These are phyloP conservation scores for Spodoptera exigua DNA, from an alignment of 2,888 invertebrate genomes.

Conservation along the genomic window DNA sequence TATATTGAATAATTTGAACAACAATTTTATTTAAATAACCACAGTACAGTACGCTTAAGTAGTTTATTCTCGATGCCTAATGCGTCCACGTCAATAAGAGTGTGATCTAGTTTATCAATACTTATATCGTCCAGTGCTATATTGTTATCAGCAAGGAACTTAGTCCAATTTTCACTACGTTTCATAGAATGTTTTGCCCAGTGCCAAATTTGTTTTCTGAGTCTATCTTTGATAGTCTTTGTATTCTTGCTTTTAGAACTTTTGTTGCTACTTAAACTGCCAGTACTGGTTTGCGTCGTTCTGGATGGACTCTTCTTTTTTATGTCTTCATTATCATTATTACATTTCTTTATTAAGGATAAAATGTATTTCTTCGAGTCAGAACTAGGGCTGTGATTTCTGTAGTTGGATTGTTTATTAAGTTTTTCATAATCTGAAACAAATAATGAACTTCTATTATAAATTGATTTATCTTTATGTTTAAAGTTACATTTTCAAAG, in stretches of 20 bases:
- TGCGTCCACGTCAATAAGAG: slow-evolving; percentile 63
- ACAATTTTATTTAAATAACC: slow-evolving; percentile 63
- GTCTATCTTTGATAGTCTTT: slow-evolving; percentile 53
- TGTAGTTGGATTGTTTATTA: slow-evolving; percentile 3
- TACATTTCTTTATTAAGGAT: slow-evolving; percentile 43
- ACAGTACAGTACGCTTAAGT: slow-evolving; percentile 59
- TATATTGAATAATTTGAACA: neutral
- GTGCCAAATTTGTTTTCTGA: slow-evolving; percentile 63
- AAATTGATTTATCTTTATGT: no score
- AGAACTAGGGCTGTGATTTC: slow-evolving; percentile 40
- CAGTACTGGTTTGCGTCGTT: slow-evolving; percentile 40
- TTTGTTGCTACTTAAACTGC: slow-evolving; percentile 5
- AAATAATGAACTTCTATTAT: slow-evolving; percentile 33
- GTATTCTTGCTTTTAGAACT: slow-evolving; percentile 30
- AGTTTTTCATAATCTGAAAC: slow-evolving; percentile 31
- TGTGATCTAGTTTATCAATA: slow-evolving; percentile 63
- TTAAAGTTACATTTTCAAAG: slow-evolving; percentile 4
- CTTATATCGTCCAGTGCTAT: slow-evolving; percentile 66
- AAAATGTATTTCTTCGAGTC: slow-evolving; percentile 43
- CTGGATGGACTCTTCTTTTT: slow-evolving; percentile 15
- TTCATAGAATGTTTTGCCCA: slow-evolving; percentile 62
- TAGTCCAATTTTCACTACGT: slow-evolving; percentile 56
- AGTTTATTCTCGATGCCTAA: slow-evolving; percentile 65
- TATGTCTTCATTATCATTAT: slow-evolving; percentile 41
- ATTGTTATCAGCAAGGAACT: slow-evolving; percentile 59